These are phyloP conservation scores for Salvelinus namaycush DNA, from an alignment of 2,113 vertebrate genomes.

Conservation along the genomic window DNA sequence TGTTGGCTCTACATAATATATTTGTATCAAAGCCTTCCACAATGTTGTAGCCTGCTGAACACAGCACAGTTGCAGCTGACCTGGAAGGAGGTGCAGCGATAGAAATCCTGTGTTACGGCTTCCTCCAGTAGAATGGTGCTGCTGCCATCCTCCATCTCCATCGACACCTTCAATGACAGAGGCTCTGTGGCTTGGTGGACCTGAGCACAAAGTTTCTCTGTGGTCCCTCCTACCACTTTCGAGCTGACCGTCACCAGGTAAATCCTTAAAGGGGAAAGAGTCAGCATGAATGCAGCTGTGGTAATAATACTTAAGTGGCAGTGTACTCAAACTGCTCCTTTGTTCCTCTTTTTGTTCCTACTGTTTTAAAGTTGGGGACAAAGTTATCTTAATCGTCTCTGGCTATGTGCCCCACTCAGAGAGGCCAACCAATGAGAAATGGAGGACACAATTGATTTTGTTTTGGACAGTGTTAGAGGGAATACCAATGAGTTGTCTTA, in stretches of 20 bases:
- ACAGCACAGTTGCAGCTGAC: constrained; percentile 34
- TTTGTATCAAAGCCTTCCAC: not conserved
- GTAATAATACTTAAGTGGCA: too few species aligned
- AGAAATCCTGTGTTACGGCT: constrained; percentile 39
- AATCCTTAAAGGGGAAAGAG: constrained; percentile 47
- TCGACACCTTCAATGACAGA: constrained; percentile 32
- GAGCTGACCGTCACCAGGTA: constrained; percentile 70
- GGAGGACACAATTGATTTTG: too few species aligned
- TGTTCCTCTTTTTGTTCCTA: too few species aligned
- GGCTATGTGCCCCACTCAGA: too few species aligned
- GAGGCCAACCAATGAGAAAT: too few species aligned
- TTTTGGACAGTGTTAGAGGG: too few species aligned
- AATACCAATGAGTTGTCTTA: too few species aligned
- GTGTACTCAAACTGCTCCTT: too few species aligned
- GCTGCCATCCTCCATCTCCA: constrained; percentile 15
- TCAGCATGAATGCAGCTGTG: too few species aligned
- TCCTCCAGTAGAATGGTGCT: constrained; percentile 43
- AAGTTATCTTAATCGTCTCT: too few species aligned
- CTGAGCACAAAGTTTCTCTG: constrained; percentile 67
- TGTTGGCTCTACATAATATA: not conserved
- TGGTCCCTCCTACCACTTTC: constrained; percentile 49
- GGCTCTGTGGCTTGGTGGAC: constrained; percentile 33
- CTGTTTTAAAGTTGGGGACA: too few species aligned
- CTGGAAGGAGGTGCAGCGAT: constrained; percentile 65
- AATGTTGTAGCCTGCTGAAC: not conserved